Percentiles rank a stretch among this genome's conserved stretches.
These are phyloP conservation scores for Drosophila tripunctata DNA, from an alignment of 2,888 invertebrate species.

Conservation along the genomic window DNA sequence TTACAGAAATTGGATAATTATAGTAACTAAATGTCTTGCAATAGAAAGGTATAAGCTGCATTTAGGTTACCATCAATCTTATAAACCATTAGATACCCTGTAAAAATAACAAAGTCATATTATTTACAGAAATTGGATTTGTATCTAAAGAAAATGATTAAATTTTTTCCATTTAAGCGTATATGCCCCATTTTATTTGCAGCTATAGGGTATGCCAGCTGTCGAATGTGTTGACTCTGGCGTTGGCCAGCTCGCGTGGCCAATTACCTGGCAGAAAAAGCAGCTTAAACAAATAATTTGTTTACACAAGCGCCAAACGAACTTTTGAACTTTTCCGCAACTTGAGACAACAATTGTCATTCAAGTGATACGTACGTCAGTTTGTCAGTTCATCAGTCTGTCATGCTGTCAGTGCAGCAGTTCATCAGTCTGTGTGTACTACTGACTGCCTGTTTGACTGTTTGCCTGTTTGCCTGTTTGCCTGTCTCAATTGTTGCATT, in stretches of 20 bases:
- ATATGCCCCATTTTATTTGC: not conserved
- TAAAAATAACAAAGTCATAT: not conserved
- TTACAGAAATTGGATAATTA: too few species aligned
- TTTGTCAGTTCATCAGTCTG: slow-evolving; percentile 27
- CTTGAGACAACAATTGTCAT: slow-evolving; percentile 27
- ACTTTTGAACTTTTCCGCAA: slow-evolving; percentile 76
- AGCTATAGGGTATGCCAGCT: slow-evolving; percentile 28
- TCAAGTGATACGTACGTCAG: slow-evolving; percentile 10
- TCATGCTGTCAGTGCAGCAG: slow-evolving; percentile 1
- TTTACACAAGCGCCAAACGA: slow-evolving; percentile 76
- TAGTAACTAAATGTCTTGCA: too few species aligned
- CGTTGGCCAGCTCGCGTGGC: slow-evolving; percentile 60
- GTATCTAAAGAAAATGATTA: not conserved
- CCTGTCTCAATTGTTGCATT: slow-evolving; percentile 29
- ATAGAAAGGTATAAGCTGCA: too few species aligned
- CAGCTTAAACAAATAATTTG: slow-evolving; percentile 75
- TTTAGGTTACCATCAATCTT: too few species aligned
- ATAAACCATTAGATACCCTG: too few species aligned
- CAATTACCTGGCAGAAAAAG: slow-evolving; percentile 66
- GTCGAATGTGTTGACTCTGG: slow-evolving; percentile 31
- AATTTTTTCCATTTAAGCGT: not conserved
- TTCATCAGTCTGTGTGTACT: slow-evolving; percentile 36
- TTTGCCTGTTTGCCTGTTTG: slow-evolving; percentile 27
- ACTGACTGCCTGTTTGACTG: slow-evolving; percentile 40
- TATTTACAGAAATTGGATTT: too few species aligned